A percentile compares a stretch with the other conserved stretches of the same genome.
Conservation (phyloP, 2,113 vertebrate genomes). For the Gambusia affinis region DNA sequence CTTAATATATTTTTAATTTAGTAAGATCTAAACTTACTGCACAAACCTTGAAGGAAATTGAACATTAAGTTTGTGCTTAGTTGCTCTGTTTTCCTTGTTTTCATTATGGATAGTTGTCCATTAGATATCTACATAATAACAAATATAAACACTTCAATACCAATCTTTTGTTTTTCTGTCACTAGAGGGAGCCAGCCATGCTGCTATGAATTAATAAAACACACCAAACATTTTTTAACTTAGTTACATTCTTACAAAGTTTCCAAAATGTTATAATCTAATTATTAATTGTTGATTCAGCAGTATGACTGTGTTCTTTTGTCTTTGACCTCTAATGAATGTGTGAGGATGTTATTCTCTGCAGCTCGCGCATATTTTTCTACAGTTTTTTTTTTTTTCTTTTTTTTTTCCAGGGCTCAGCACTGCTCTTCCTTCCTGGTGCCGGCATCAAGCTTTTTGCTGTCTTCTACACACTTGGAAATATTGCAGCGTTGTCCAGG, state of each 20-base stretch:
- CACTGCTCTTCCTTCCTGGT: slow-evolving; percentile 86
- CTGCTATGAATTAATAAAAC: not conserved
- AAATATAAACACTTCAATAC: not conserved
- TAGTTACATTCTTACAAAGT: not conserved
- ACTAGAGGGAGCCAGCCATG: slow-evolving; percentile 41
- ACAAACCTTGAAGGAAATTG: not conserved
- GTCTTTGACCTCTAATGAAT: not conserved
- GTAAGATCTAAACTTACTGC: not conserved
- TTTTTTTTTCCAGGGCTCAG: slow-evolving; percentile 82
- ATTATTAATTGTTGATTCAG: not conserved
- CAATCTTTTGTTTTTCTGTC: not conserved
- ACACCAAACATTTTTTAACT: not conserved
- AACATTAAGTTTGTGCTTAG: not conserved
- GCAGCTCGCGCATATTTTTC: slow-evolving; percentile 6
- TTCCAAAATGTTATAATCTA: not conserved
- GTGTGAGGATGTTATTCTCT: slow-evolving; percentile 5
- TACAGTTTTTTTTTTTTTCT: slow-evolving; percentile 11
- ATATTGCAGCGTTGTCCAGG: slow-evolving; percentile 90
- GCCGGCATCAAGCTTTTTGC: slow-evolving; percentile 87
- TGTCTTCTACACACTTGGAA: slow-evolving; percentile 94
- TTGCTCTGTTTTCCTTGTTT: not conserved
- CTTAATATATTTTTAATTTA: not conserved
- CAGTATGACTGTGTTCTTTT: not conserved
- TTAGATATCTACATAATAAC: not conserved
- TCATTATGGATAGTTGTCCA: not conserved